Evolutionary conservation across 2,113 vertebrate genomes (phyloP).

Genomic region (Sceloporus undulatus): DNA sequence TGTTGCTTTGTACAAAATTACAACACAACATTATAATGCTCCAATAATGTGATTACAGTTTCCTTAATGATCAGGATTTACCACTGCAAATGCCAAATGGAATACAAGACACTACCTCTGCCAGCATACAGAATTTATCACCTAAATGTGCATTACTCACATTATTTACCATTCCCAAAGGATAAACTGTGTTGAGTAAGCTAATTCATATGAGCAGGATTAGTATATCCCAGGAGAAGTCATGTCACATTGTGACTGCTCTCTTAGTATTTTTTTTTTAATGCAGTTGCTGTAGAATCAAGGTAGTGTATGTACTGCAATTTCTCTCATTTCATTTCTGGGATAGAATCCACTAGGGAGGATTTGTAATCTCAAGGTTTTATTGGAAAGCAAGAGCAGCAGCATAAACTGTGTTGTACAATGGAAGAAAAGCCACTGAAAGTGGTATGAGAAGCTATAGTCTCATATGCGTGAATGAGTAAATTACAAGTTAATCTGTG

Average conservation of each 20-base stretch:
- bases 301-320: slow-evolving; percentile 42
- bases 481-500: slow-evolving; percentile 83
- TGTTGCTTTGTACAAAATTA: neutral
- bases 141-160: neutral
- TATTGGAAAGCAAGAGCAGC: slow-evolving; percentile 75
- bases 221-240: slow-evolving; percentile 62
- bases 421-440: slow-evolving; percentile 67
- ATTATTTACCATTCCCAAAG: slow-evolving; percentile 66
- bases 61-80: slow-evolving; percentile 55
- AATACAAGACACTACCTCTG: slow-evolving; percentile 60
- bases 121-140: slow-evolving; percentile 45
- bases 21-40: slow-evolving; percentile 30
- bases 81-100: slow-evolving; percentile 50
- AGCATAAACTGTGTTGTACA: slow-evolving; percentile 73
- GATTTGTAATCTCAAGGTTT: slow-evolving; percentile 78
- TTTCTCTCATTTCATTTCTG: slow-evolving; percentile 62
- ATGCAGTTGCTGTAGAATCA: slow-evolving; percentile 49
- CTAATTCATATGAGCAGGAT: slow-evolving; percentile 69
- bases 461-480: slow-evolving; percentile 74
- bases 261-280: slow-evolving; percentile 35
- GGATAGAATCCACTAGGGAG: slow-evolving; percentile 72
- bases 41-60: slow-evolving; percentile 53
- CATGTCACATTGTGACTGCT: slow-evolving; percentile 61
- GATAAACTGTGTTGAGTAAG: slow-evolving; percentile 56
- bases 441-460: slow-evolving; percentile 66